Conservation (phyloP, 2,113 vertebrate species). For the Casuarius casuarius region DNA sequence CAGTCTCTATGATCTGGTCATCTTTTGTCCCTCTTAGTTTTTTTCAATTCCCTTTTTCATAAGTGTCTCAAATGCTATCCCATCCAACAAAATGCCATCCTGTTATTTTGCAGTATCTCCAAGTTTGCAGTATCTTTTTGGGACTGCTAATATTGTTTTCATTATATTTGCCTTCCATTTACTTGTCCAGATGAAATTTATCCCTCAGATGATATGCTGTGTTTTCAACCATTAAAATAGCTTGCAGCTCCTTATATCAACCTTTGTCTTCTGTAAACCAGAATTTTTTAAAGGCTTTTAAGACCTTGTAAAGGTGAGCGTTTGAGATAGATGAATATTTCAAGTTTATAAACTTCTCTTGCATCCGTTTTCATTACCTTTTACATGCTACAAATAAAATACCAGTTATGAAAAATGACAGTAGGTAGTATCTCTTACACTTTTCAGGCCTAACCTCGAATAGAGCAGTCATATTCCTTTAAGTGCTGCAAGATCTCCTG, state of each 20-base stretch:
- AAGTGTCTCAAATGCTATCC: neutral
- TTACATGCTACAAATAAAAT: neutral
- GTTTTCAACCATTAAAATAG: neutral
- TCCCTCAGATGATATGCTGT: neutral
- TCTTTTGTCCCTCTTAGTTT: neutral
- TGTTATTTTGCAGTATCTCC: neutral
- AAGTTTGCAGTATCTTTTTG: neutral
- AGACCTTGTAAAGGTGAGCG: neutral
- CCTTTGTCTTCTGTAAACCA: neutral
- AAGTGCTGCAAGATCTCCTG: neutral
- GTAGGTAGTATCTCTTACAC: neutral
- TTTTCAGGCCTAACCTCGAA: neutral
- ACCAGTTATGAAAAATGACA: neutral
- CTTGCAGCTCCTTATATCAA: neutral
- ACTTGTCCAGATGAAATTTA: neutral
- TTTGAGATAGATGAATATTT: neutral
- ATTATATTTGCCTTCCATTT: neutral
- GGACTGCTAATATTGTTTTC: neutral
- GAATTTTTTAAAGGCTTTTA: neutral
- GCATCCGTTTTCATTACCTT: neutral
- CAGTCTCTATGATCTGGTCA: rapidly evolving
- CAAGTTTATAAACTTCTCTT: neutral
- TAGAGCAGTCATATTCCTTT: neutral
- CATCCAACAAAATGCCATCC: neutral
- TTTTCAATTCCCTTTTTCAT: neutral